A percentile compares a stretch with the other conserved stretches of the same genome.
Evolutionary conservation across 2,797 vertebrate genomes (phyloP).

Genomic region (Lagorchestes hirsutus): DNA sequence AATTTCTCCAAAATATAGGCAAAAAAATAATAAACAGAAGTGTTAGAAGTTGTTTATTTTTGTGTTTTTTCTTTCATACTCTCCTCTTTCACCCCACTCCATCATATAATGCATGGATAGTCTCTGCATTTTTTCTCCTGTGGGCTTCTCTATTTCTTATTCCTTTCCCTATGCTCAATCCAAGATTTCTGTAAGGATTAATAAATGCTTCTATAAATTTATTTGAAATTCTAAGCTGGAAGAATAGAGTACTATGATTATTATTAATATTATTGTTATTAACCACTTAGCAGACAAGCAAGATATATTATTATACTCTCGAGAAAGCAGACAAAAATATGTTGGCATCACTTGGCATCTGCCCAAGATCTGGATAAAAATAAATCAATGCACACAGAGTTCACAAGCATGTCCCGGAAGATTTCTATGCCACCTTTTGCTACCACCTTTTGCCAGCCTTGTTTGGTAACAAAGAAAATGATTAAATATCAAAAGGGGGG

Average conservation of each 20-base stretch:
- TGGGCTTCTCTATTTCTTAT: background rate
- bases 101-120: background rate
- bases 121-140: background rate
- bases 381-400: background rate
- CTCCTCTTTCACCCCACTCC: background rate
- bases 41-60: background rate
- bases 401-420: conserved; percentile 30
- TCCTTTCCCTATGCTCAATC: background rate
- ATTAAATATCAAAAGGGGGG: background rate
- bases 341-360: conserved; percentile 12
- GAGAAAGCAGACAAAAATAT: conserved; percentile 39
- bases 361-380: conserved; percentile 43
- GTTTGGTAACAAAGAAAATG: conserved; percentile 47
- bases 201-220: conserved; percentile 24
- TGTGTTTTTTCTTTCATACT: background rate
- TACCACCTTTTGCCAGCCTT: background rate
- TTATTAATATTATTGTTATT: conserved; percentile 20
- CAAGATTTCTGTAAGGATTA: conserved; percentile 5
- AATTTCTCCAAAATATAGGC: background rate
- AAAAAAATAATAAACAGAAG: background rate
- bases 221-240: conserved; percentile 24
- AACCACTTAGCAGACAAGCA: conserved; percentile 9
- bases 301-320: background rate
- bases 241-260: background rate
- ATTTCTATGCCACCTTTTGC: rapidly evolving